Percentiles rank a stretch among this genome's conserved stretches.
Conservation (phyloP, 2,797 vertebrate genomes). For the Enteromius viviparus region DNA sequence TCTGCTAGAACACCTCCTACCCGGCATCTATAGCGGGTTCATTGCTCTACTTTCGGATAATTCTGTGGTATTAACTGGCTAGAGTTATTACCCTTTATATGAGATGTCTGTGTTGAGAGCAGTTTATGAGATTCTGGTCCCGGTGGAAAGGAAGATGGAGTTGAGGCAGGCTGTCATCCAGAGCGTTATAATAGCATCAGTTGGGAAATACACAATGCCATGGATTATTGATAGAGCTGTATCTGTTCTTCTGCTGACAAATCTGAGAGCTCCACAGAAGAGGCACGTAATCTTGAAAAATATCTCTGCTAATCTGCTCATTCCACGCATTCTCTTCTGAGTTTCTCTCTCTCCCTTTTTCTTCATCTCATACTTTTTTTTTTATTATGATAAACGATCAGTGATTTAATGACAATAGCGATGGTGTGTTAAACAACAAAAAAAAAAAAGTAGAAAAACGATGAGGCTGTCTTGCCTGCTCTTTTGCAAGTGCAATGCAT, state of each 20-base stretch:
- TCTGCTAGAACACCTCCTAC: slow-evolving; percentile 20
- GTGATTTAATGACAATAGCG: slow-evolving; percentile 67
- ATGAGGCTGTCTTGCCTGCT: slow-evolving; percentile 30
- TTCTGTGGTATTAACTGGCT: slow-evolving; percentile 83
- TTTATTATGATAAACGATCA: slow-evolving; percentile 69
- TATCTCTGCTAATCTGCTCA: slow-evolving; percentile 80
- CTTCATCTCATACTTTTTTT: slow-evolving; percentile 38
- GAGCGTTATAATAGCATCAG: slow-evolving; percentile 87
- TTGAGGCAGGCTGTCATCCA: slow-evolving; percentile 86
- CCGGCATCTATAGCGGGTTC: slow-evolving; percentile 68
- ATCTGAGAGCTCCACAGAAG: slow-evolving; percentile 83
- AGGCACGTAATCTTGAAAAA: slow-evolving; percentile 86
- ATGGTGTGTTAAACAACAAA: slow-evolving; percentile 43
- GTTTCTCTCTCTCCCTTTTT: slow-evolving; percentile 53
- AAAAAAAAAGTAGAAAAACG: slow-evolving; percentile 10
- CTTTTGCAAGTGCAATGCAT: slow-evolving; percentile 8
- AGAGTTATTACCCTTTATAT: slow-evolving; percentile 90
- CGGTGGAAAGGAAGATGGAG: slow-evolving; percentile 89
- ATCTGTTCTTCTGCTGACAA: slow-evolving; percentile 90
- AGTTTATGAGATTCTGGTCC: slow-evolving; percentile 95
- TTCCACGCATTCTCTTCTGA: slow-evolving; percentile 52
- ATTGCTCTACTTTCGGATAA: slow-evolving; percentile 79
- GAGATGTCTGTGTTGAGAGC: slow-evolving; percentile 90
- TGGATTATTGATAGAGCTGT: slow-evolving; percentile 94
- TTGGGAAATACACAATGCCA: slow-evolving; percentile 90